Evolutionary conservation across 2,113 vertebrate genomes (phyloP), one percentile per base, ranked within the genome.

Genomic region (Solea solea): DNA sequence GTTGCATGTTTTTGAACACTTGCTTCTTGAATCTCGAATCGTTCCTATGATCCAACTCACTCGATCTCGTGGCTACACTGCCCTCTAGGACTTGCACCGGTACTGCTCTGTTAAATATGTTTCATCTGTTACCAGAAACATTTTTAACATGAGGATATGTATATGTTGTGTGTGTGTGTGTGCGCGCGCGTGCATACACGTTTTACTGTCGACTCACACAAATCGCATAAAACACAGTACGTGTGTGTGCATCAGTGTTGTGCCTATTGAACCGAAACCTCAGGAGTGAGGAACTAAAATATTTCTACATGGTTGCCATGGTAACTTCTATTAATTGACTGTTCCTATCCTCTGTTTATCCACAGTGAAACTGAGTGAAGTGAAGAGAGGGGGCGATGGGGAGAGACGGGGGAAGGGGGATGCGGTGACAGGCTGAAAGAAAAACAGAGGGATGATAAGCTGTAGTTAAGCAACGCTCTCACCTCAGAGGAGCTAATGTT

Each of bases 321-420:
- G 84, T 58, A 89, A 87, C 86, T 21, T 76, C 59, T 75, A 59
- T 85, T 89, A 90, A 91, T 87, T 86, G 84, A 86, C 69, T 82
- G 53, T 52, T 53, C 49, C 61, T 1, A 11, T 62, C 9, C 64
- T 68, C 41, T 74, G 7, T 78, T 76, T 41, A 66, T 61, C 53
- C 44, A 21, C 45, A 60, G 72, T 54, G 15, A 60, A 81, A 57
- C 3, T n/a, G 27, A n/a, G 55, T 62, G 27, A 69, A 34, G 28
- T 3, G 44, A 10, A 12, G n/a, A 11, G 62, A 44, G 50, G 10
- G 14, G 14, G 34, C 21, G 60, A 7, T 7, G 55, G 49, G 44
- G 64, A 52, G n/a, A 5, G 50, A 52, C 25, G 27, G 48, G 48
- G 15, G 15, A 41, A 57, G 14, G 25, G 56, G 16, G 63, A 65